Conservation (phyloP, 2,797 vertebrate genomes). For the Myotis pilosus region DNA sequence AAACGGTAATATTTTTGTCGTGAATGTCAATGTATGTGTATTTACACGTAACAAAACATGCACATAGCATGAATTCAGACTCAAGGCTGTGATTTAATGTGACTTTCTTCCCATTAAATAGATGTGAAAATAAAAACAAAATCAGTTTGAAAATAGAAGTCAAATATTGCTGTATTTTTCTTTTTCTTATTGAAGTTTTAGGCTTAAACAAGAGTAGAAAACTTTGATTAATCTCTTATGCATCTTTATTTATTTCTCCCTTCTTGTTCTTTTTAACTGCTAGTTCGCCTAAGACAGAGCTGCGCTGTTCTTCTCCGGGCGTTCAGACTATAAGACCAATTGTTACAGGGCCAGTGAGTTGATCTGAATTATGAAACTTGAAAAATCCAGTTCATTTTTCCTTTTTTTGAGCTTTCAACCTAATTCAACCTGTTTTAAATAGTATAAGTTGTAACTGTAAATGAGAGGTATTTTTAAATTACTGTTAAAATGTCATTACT, state of each 20-base stretch:
- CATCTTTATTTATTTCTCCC: neutral
- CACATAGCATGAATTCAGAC: neutral
- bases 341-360: conserved; percentile 61
- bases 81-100: conserved; percentile 23
- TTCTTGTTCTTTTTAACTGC: neutral
- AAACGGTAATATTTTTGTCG: conserved; percentile 52
- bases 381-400: neutral
- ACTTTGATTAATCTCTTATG: neutral
- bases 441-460: neutral
- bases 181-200: neutral
- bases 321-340: neutral
- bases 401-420: neutral
- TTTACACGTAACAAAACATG: neutral
- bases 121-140: conserved; percentile 23
- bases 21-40: neutral
- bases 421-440: conserved; percentile 28
- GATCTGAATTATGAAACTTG: conserved; percentile 48
- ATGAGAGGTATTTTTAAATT: neutral
- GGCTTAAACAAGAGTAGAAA: neutral
- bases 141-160: conserved; percentile 17
- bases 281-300: neutral
- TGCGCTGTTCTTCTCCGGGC: conserved; percentile 60
- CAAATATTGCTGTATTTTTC: neutral
- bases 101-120: conserved; percentile 15
- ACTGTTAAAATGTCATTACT: neutral